Conservation (phyloP, 2,113 vertebrate species). For the Chionodraco myersi region DNA sequence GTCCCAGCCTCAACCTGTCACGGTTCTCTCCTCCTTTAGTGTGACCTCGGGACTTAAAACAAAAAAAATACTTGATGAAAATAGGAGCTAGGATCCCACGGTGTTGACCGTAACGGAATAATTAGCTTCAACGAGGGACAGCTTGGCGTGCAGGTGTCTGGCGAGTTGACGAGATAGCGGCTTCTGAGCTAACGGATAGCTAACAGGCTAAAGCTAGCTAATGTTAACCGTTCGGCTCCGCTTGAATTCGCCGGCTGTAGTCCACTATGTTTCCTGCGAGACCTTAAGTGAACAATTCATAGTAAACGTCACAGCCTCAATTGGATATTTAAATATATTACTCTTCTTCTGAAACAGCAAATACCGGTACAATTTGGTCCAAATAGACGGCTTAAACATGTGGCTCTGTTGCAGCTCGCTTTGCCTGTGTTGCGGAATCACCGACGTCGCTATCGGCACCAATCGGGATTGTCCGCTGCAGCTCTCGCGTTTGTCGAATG, state of each 20-base stretch:
- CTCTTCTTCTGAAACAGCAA: neutral
- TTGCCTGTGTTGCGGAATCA: conserved; percentile 54
- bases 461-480: conserved; percentile 87
- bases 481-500: conserved; percentile 85
- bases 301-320: conserved; percentile 3
- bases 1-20: conserved; percentile 55
- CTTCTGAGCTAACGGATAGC: conserved; percentile 58
- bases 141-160: conserved; percentile 50
- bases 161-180: conserved; percentile 46
- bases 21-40: conserved; percentile 6
- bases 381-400: conserved; percentile 50
- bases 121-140: neutral
- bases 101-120: neutral
- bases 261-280: conserved; percentile 38
- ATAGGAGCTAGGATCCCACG: rapidly evolving
- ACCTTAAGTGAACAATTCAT: conserved; percentile 8
- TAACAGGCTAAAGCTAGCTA: conserved; percentile 73
- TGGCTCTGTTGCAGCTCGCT: conserved; percentile 47
- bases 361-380: neutral
- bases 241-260: conserved; percentile 64
- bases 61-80: neutral
- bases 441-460: conserved; percentile 78
- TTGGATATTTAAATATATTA: neutral
- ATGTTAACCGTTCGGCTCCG: conserved; percentile 32
- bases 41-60: conserved; percentile 7